Evolutionary conservation across 2,797 vertebrate species (phyloP), one percentile per base, ranked within the genome.

Genomic region (Pelobates cultripes): DNA sequence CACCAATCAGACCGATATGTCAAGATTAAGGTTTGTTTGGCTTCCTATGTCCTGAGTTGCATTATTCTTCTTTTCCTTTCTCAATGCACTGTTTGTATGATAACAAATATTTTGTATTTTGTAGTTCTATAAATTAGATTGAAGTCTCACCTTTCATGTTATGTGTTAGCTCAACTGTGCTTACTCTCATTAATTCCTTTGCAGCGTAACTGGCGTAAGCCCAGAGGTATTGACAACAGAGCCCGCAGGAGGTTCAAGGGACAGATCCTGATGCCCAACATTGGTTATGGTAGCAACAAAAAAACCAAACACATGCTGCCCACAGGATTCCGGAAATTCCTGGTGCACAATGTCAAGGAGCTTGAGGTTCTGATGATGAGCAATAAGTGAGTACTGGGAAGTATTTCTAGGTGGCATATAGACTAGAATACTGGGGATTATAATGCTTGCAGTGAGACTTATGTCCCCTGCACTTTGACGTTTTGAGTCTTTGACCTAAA

Each of bases 241-340:
- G 97, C 99, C 15, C 96, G 97, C 84, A 94, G 98, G 88, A 94
- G 97, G 80, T 99, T 99, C 91, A 99, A 99, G 93, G 98, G 98
- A 0, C 98, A 99, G 93, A 97, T 99, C 91, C 83, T 99, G 92
- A 99, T 99, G 98, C 98, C 98, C 81, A 99, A 97, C 91, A 99
- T 99, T 0, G 98, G 98, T 91, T 99, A 99, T 0, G 97, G 98
- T 86, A 99, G 97, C 91, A 98, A 94, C 88, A 99, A 96, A 91
- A 99, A 99, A 88, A 99, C 98, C 0, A 99, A 99, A 91, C 97
- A 97, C 91, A 97, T 99, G 97, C 92, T 99, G 88, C 98, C 98
- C 71, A 92, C 93, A 0, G 98, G 98, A 43, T 99, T 99, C 94
- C 95, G 93, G 81, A 99, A 99, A 92, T 98, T 99, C 87, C 89